Conservation (phyloP, 2,113 vertebrate species). For the Porphyrio hochstetteri region DNA sequence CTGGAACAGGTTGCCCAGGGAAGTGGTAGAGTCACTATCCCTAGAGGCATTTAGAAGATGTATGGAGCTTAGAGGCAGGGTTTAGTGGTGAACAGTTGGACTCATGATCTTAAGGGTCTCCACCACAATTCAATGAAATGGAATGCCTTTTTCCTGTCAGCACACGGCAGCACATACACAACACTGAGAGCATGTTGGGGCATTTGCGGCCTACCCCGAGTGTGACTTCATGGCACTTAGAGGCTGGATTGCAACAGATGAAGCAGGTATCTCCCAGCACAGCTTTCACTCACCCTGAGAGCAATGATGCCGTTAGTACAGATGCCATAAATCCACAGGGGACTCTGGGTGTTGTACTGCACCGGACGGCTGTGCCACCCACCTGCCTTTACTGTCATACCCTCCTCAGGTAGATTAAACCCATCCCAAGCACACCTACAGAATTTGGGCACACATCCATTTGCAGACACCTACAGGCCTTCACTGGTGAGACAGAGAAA, state of each 20-base stretch:
- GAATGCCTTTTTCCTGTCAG: neutral
- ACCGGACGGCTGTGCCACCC: neutral
- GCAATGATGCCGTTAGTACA: neutral
- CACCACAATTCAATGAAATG: no score
- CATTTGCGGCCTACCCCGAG: neutral
- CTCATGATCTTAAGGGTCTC: no score
- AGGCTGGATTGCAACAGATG: neutral
- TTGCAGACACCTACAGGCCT: neutral
- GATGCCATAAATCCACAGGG: neutral
- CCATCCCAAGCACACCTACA: neutral
- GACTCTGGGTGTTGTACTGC: accelerated
- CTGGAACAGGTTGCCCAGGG: no score
- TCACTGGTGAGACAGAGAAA: neutral
- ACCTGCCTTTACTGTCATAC: neutral
- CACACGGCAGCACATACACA: neutral
- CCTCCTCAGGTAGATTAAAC: neutral
- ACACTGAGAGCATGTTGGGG: accelerated
- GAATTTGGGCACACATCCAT: neutral
- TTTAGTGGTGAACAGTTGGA: no score
- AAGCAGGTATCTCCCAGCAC: neutral
- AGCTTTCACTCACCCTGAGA: neutral
- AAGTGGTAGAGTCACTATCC: no score
- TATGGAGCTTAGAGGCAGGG: no score
- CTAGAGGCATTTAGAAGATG: no score
- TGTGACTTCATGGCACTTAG: neutral